phyloP scores from a whole-genome alignment of 1,140 invertebrate species.

The Habropoda laboriosa region DNA sequence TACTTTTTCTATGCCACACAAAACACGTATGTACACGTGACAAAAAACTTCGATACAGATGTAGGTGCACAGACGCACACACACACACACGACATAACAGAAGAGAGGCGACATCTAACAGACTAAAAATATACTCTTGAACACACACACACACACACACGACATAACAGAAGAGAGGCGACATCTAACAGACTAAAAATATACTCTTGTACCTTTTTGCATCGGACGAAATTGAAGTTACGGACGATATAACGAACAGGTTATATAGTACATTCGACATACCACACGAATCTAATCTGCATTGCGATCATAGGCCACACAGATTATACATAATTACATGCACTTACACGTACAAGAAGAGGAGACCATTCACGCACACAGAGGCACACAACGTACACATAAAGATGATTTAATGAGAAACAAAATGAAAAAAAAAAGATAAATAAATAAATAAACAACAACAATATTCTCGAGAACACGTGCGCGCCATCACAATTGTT shows the following conservation, averaged over 20 bases:
- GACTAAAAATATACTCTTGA: too few species aligned
- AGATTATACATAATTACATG: constrained; percentile 46
- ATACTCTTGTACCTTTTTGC: not conserved
- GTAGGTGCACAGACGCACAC: not conserved
- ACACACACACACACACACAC: not conserved
- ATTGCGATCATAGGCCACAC: constrained; percentile 20
- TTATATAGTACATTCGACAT: constrained; percentile 3
- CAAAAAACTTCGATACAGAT: not conserved
- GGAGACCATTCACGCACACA: constrained; percentile 49
- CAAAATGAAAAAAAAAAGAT: constrained; percentile 48
- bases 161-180: not conserved
- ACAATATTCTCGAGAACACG: constrained; percentile 68
- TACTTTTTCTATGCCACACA: constrained; percentile 23
- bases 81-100: not conserved
- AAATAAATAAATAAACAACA: constrained; percentile 34
- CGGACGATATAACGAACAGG: too few species aligned
- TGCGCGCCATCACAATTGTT: constrained; percentile 80
- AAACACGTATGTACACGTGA: not conserved
- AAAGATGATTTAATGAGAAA: constrained; percentile 24
- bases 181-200: not conserved
- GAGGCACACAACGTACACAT: constrained; percentile 34
- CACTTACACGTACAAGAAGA: constrained; percentile 29
- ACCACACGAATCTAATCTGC: not conserved
- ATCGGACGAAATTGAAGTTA: not conserved
- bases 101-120: too few species aligned